Base-by-base conservation (phyloP, 2,888 invertebrate species). In the Drosophila nigricruria region DNA sequence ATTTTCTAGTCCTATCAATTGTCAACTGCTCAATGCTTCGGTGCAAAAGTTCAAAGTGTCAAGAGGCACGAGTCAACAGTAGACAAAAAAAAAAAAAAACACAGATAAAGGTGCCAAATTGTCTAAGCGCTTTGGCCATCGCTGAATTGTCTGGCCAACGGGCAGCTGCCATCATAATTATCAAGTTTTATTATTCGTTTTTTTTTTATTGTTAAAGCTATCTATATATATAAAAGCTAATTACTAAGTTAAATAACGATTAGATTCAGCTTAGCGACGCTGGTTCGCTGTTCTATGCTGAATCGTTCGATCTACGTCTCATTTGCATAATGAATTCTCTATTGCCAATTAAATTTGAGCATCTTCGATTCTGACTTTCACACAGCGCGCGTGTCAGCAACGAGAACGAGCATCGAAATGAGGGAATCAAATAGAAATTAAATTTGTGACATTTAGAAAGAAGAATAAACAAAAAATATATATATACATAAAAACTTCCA, bases 191-290 rank as follows among this genome's bases (percentile, higher is more conserved):
- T 57, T 40, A 32, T 56, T 47, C n/a, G 34, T 56, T 32, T 18
- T 57, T 60, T 42, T 52, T 45, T 47, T 45, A n/a, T 34, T 20
- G 34, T 14, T 20, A 14, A 20, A 38, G 53, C 57, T 27, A 40
- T 23, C 23, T 73, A 77, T 66, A 34, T 30, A 18, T 50, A 50
- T 16, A 63, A 77, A 80, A 78, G 75, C 73, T 82, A 85, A 84
- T 84, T 87, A 80, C 80, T 68, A 78, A 84, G 78, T 84, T 84
- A 85, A 84, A 84, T 64, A 88, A 78, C 72, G 88, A 88, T 84
- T 74, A 80, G 85, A 78, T 70, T 34, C 38, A 71, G 62, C 69
- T 54, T 36, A 38, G 50, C 50, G 30, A 20, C 16, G 36, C 36
- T 36, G 36, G 6, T 0, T 9, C n/a, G 27, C 34, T 40, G 52